phyloP scores from a whole-genome alignment of 2,113 vertebrate genomes.

The Cromileptes altivelis region DNA sequence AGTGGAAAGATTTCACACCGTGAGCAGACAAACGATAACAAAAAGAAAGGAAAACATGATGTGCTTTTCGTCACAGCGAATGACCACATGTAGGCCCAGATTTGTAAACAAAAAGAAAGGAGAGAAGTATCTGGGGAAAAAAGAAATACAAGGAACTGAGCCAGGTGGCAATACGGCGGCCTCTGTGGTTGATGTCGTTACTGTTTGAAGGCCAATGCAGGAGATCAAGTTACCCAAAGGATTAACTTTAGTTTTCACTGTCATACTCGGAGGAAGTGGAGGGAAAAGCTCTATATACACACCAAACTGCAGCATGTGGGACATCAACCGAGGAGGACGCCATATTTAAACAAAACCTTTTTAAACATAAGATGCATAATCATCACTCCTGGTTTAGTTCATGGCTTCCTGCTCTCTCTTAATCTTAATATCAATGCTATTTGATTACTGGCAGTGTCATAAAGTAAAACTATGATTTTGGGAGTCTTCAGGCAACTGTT shows the following conservation, averaged over 20 bases:
- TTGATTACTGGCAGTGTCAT: background rate
- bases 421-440: background rate
- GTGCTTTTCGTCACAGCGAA: slow-evolving; percentile 44
- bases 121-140: slow-evolving; percentile 3
- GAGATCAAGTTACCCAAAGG: background rate
- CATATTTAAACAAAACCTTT: slow-evolving; percentile 15
- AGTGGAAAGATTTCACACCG: slow-evolving; percentile 65
- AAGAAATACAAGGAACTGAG: slow-evolving; percentile 27
- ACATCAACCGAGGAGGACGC: slow-evolving; percentile 5
- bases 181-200: slow-evolving; percentile 21
- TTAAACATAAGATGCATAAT: background rate
- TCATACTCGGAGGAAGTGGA: background rate
- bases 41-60: slow-evolving; percentile 37
- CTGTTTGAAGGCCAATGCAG: slow-evolving; percentile 17
- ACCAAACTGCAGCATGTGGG: slow-evolving; percentile 2
- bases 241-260: background rate
- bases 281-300: slow-evolving; percentile 3
- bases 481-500: background rate
- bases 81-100: slow-evolving; percentile 19
- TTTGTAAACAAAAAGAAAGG: slow-evolving; percentile 25
- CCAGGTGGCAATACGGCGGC: background rate
- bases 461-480: background rate
- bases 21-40: slow-evolving; percentile 58
- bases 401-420: background rate
- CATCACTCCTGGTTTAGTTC: background rate